A percentile compares a stretch with the other conserved stretches of the same genome.
These are phyloP conservation scores for Urocitellus parryii DNA, from an alignment of 2,113 vertebrate genomes.

Conservation along the genomic window DNA sequence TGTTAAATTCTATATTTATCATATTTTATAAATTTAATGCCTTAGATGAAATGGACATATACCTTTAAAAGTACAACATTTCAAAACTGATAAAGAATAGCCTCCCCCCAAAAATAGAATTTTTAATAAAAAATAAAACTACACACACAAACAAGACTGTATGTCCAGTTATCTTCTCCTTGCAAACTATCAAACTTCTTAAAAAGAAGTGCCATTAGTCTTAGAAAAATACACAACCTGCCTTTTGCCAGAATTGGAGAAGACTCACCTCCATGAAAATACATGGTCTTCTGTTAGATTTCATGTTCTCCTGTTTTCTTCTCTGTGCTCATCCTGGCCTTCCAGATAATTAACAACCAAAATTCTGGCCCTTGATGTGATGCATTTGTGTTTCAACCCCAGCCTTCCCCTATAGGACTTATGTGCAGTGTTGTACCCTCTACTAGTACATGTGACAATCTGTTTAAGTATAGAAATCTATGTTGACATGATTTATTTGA, in stretches of 20 bases:
- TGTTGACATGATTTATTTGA: neutral
- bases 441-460: neutral
- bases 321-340: neutral
- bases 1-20: neutral
- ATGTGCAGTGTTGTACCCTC: neutral
- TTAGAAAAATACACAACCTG: neutral
- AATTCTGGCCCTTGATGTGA: neutral
- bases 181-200: neutral
- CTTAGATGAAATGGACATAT: neutral
- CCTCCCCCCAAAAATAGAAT: neutral
- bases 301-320: neutral
- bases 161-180: neutral
- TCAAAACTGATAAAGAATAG: neutral
- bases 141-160: neutral
- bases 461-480: neutral
- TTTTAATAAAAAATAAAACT: neutral
- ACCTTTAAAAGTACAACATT: neutral
- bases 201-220: neutral
- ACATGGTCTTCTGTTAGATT: neutral
- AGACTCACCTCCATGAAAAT: neutral
- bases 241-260: neutral
- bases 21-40: neutral
- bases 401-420: fast-evolving
- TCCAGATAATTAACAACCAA: neutral
- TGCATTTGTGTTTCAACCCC: neutral